phyloP scores from a whole-genome alignment of 2,797 vertebrate genomes.

The Tragelaphus eurycerus region DNA sequence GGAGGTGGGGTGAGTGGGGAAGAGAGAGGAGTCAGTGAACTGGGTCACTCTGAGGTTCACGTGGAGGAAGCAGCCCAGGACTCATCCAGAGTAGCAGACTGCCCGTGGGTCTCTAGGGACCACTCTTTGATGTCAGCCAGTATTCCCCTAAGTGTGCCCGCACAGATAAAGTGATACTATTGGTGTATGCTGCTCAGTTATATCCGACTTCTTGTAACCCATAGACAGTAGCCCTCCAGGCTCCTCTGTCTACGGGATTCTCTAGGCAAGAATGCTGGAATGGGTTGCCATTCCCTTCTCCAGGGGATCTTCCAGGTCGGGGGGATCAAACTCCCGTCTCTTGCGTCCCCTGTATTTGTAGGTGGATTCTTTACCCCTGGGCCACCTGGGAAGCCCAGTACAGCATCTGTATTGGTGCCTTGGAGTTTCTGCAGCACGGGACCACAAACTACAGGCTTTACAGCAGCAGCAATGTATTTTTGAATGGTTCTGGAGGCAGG shows the following conservation, averaged over 20 bases:
- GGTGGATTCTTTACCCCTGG: background rate
- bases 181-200: background rate
- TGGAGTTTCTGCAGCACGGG: background rate
- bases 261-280: background rate
- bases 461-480: no score
- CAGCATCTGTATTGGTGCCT: background rate
- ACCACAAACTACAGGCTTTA: background rate
- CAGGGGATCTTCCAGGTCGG: background rate
- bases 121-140: background rate
- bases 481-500: background rate
- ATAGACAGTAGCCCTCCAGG: background rate
- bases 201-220: background rate
- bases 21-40: background rate
- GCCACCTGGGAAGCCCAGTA: background rate
- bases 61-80: no score
- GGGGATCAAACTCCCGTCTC: background rate
- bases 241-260: background rate
- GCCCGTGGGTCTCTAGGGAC: background rate
- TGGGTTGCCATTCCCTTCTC: background rate
- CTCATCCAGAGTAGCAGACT: no score
- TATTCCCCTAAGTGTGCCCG: background rate
- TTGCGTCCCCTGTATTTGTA: background rate
- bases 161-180: background rate
- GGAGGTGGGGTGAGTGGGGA: background rate
- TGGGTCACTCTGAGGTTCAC: accelerated